Conservation (phyloP, 92 coral and sea anemone species). For the Montipora capitata region DNA sequence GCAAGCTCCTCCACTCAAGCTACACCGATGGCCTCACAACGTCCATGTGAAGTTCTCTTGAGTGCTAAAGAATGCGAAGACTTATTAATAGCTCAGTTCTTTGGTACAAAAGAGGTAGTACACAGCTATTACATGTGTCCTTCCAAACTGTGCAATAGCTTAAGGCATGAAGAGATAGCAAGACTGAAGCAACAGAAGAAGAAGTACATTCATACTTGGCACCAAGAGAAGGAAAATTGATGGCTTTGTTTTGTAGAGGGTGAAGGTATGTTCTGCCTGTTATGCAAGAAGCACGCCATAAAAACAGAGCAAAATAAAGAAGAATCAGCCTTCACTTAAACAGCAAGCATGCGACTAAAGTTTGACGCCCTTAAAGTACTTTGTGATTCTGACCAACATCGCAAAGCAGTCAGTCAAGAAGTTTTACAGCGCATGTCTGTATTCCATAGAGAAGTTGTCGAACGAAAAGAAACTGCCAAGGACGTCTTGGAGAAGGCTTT, state of each 20-base stretch:
- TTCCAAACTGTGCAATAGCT: conserved; percentile 58
- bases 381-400: conserved; percentile 29
- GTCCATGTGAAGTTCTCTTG: conserved; percentile 50
- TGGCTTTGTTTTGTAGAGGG: conserved; percentile 67
- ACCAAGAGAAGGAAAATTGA: conserved; percentile 55
- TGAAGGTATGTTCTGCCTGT: conserved; percentile 66
- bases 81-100: conserved; percentile 28
- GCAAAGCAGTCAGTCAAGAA: conserved; percentile 44
- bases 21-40: conserved; percentile 45
- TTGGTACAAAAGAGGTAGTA: conserved; percentile 37
- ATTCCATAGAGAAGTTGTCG: conserved; percentile 49
- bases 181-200: conserved; percentile 58
- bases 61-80: conserved; percentile 62
- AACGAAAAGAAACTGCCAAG: conserved; percentile 47
- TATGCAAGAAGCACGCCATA: conserved; percentile 56
- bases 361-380: conserved; percentile 40
- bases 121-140: conserved; percentile 60
- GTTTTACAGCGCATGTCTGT: conserved; percentile 52
- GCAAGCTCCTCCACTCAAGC: conserved; percentile 51
- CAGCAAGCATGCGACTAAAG: conserved; percentile 46
- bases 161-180: conserved; percentile 38
- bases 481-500: conserved; percentile 61
- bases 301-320: conserved; percentile 48
- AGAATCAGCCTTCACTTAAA: conserved; percentile 51
- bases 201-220: conserved; percentile 59